phyloP scores from a whole-genome alignment of 2,888 invertebrate genomes.

The Candidula unifasciata region DNA sequence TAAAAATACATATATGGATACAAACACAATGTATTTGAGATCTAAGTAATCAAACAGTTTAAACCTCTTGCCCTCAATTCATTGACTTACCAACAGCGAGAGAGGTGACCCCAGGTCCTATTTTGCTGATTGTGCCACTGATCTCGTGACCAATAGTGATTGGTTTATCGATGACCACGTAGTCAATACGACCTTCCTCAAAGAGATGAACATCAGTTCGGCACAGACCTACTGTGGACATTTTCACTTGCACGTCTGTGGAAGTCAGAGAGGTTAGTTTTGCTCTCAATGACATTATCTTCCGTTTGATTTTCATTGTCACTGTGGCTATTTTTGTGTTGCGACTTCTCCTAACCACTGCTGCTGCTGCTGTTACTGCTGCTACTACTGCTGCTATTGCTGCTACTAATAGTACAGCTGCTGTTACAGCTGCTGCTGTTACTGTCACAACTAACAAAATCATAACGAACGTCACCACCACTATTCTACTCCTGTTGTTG shows the following conservation, averaged over 20 bases:
- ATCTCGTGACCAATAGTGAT: constrained; percentile 98
- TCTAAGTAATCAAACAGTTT: no score
- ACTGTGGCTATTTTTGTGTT: not conserved
- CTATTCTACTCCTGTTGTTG: no score
- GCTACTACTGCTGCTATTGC: no score
- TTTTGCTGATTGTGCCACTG: constrained; percentile 81
- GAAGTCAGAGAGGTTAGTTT: not conserved
- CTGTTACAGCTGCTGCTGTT: no score
- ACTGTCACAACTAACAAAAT: no score
- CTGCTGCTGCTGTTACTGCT: no score
- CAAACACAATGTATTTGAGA: no score
- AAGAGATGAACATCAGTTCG: constrained; percentile 95
- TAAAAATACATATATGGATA: no score
- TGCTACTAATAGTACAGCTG: no score
- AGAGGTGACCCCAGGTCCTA: constrained; percentile 82
- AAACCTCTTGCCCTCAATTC: not conserved
- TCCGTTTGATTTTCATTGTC: not conserved
- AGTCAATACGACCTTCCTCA: constrained; percentile 88
- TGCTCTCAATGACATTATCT: not conserved
- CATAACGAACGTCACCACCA: no score
- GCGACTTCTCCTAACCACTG: not conserved
- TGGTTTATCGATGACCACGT: constrained; percentile 88
- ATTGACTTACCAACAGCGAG: constrained; percentile 80
- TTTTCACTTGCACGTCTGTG: constrained; percentile 89
- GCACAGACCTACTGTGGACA: constrained; percentile 96